phyloP scores from a whole-genome alignment of 2,113 vertebrate genomes.

The Gymnarchus niloticus region DNA sequence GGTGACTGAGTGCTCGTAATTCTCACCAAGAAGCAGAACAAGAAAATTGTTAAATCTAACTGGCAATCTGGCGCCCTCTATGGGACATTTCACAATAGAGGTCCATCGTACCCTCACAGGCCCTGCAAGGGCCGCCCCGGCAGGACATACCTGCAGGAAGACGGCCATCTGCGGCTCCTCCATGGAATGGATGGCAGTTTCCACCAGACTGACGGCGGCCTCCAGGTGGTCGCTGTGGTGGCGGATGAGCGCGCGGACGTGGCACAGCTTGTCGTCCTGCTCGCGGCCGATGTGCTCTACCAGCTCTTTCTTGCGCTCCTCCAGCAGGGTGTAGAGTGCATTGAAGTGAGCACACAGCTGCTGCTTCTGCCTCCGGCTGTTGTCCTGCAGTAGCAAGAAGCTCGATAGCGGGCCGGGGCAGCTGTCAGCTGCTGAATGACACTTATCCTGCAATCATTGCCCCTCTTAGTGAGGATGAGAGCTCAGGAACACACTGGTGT shows the following conservation, averaged over 20 bases:
- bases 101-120: not conserved
- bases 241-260: constrained; percentile 67
- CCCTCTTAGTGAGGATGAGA: not conserved
- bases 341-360: constrained; percentile 69
- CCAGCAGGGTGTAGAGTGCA: constrained; percentile 66
- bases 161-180: constrained; percentile 78
- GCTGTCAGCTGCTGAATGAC: not conserved
- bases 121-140: not conserved
- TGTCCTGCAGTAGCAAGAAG: constrained; percentile 62
- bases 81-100: not conserved
- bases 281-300: constrained; percentile 65
- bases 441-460: not conserved
- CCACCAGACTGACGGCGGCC: constrained; percentile 72
- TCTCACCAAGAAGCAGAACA: too few species aligned
- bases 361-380: constrained; percentile 68
- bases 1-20: too few species aligned
- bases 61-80: not conserved
- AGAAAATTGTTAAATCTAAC: not conserved
- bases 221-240: constrained; percentile 78
- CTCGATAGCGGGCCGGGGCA: not conserved
- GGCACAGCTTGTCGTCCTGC: constrained; percentile 75
- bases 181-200: constrained; percentile 74
- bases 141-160: constrained; percentile 73
- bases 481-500: not conserved
- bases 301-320: constrained; percentile 80